Percentiles rank a stretch among this genome's conserved stretches.
These are phyloP conservation scores for Cairina moschata DNA, from an alignment of 2,113 vertebrate species.

Conservation along the genomic window DNA sequence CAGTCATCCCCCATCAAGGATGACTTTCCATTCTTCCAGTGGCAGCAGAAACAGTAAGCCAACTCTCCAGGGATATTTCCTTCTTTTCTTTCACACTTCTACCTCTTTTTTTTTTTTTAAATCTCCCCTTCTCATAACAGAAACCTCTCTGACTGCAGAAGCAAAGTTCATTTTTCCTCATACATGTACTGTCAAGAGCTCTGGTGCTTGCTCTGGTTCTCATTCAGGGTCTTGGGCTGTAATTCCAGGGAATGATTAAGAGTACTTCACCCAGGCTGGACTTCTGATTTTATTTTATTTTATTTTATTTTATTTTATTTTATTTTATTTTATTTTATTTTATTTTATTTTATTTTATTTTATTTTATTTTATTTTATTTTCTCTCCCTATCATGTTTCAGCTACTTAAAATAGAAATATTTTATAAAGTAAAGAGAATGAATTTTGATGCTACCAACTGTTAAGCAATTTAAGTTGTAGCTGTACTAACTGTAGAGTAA, in stretches of 20 bases:
- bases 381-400: neutral
- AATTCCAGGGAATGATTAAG: neutral
- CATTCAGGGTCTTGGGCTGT: neutral
- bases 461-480: conserved; percentile 66
- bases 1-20: accelerated
- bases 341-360: too few relatives aligned
- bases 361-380: too few relatives aligned
- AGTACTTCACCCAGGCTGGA: neutral
- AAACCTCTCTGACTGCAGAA: neutral
- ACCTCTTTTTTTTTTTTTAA: accelerated
- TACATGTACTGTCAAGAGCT: accelerated
- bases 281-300: neutral
- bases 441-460: conserved; percentile 64
- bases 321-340: too few relatives aligned
- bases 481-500: conserved; percentile 65
- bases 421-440: conserved; percentile 63
- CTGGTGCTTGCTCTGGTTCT: neutral
- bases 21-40: neutral
- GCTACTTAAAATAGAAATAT: conserved; percentile 42
- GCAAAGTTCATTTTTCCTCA: neutral
- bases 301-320: too few relatives aligned
- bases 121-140: accelerated
- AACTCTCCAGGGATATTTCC: neutral
- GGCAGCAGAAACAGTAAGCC: neutral
- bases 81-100: neutral